Base-by-base conservation (phyloP, 2,797 vertebrate genomes). In the Lepidocolaptes lacrymiger region DNA sequence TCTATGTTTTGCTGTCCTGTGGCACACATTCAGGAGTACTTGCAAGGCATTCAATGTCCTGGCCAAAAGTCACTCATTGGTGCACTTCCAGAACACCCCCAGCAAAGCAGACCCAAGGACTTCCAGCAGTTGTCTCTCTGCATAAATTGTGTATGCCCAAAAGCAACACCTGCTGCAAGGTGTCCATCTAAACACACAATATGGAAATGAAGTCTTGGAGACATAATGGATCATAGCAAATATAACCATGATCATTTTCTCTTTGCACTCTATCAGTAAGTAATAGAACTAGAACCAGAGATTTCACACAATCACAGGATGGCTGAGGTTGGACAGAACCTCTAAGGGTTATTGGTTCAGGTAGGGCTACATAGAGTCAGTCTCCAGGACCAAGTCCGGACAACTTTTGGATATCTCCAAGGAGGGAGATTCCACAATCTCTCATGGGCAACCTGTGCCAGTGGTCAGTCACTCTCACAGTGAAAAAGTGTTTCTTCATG, bases 211-310 rank as follows among this genome's bases (percentile, higher is more conserved):
- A 59, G 2, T 48, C 36, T 78, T 75, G 19, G 16, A 81, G 24
- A 37, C 8, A 21, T 43, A 75, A 63, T 17, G 9, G 14, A 30
- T 85, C 54, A 43, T 22, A 46, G 19, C 7, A 74, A 67, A 69
- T 10, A 41, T 9, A 66, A 59, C 13, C 0, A 0, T 48, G 26
- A 62, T 62, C 0, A 32, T 77, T 86, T 73, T 16, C 5, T 52
- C 27, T 91, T 91, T 59, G 7, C 17, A 19, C 2, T 63, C 10
- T 68, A 28, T 43, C 18, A 43, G 14, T 66, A 67, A 43, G 18
- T 62, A 67, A 34, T 7, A 61, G 67, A 81, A 69, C 54, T 23
- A 58, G 22, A 72, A 84, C 10, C 2, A 58, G 15, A 39, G 9
- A 46, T 71, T 89, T 81, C 24, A 32, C 27, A 52, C 22, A 63